Conservation (phyloP, 2,113 vertebrate species). For the Elaphurus davidianus region DNA sequence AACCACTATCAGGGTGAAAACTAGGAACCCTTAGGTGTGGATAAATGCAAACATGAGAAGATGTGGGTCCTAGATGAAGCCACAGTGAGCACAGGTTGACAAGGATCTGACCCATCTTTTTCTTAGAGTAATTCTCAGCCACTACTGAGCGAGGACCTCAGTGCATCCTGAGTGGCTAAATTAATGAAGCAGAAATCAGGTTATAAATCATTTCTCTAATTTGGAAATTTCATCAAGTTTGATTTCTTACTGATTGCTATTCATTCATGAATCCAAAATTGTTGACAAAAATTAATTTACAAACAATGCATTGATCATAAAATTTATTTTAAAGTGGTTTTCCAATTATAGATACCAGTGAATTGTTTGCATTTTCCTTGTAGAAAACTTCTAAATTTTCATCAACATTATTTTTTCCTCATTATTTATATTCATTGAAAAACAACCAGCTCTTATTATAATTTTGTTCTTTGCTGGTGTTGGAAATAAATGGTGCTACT, state of each 20-base stretch:
- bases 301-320: not conserved
- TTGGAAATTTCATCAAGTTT: not conserved
- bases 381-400: not conserved
- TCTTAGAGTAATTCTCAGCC: not conserved
- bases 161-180: not conserved
- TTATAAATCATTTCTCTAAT: not conserved
- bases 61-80: not conserved
- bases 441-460: not conserved
- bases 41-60: not conserved
- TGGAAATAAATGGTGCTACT: not conserved
- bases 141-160: rapidly evolving
- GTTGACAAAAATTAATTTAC: not conserved
- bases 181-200: not conserved
- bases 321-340: not conserved
- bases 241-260: not conserved
- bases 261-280: not conserved
- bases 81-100: not conserved
- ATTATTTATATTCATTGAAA: not conserved
- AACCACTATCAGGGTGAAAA: not conserved
- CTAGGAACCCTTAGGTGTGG: not conserved
- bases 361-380: not conserved
- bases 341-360: not conserved
- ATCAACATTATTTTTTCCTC: not conserved
- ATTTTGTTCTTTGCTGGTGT: not conserved
- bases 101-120: no score